A percentile compares a stretch with the other conserved stretches of the same genome.
Conservation (phyloP, 2,888 invertebrate genomes). For the Didymodactylos carnosus region DNA sequence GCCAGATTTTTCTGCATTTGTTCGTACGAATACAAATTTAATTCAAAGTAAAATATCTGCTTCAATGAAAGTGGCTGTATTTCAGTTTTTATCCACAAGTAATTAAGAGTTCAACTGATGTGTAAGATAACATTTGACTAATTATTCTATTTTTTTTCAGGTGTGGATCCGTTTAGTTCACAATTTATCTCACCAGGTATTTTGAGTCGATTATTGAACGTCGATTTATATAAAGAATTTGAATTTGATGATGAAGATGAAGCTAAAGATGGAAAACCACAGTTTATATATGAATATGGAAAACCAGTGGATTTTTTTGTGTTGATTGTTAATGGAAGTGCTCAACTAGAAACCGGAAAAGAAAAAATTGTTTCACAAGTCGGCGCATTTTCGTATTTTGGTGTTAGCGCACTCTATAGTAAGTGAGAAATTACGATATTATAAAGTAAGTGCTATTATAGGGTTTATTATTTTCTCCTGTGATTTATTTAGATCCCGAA, state of each 20-base stretch:
- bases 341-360: conserved; percentile 1
- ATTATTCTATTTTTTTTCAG: neutral
- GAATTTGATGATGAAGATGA: neutral
- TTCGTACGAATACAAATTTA: neutral
- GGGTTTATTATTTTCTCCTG: too few species aligned
- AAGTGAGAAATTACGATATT: neutral
- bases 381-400: conserved; percentile 10
- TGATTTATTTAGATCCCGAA: neutral
- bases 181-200: neutral
- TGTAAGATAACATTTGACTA: neutral
- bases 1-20: neutral
- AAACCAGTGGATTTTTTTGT: conserved; percentile 9
- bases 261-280: neutral
- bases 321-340: conserved; percentile 6
- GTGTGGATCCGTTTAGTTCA: neutral
- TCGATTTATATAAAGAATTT: neutral
- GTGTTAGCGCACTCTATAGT: conserved; percentile 3
- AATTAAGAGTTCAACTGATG: neutral
- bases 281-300: conserved; percentile 11
- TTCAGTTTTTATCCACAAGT: conserved; percentile 9
- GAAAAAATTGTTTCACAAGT: conserved; percentile 4
- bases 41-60: neutral
- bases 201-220: neutral
- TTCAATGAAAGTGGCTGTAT: conserved; percentile 11
- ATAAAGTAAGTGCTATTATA: too few species aligned